Evolutionary conservation across 2,797 vertebrate species (phyloP).

Genomic region (Megalops cyprinoides): DNA sequence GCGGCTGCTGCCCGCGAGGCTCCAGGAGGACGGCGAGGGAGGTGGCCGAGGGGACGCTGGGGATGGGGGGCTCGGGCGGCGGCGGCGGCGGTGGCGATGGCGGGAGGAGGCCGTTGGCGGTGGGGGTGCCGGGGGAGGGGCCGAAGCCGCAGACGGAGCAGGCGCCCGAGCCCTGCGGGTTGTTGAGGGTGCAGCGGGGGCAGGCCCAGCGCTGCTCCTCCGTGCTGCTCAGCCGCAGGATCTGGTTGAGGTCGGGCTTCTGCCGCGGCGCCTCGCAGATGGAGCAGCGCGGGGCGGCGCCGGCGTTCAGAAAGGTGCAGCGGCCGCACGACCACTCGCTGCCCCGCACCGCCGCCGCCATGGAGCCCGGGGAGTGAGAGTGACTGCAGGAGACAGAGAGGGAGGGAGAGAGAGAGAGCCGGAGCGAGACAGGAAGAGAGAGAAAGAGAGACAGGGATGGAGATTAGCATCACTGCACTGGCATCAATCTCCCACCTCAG

Average conservation of each 20-base stretch:
- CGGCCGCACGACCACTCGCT: conserved; percentile 95
- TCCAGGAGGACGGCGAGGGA: conserved; percentile 59
- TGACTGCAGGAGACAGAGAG: conserved; percentile 75
- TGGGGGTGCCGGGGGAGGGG: conserved; percentile 70
- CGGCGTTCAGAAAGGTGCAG: conserved; percentile 92
- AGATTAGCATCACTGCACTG: conserved; percentile 57
- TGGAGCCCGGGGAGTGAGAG: conserved; percentile 89
- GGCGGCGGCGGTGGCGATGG: conserved; percentile 53
- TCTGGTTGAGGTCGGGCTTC: conserved; percentile 94
- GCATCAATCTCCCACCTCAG: conserved; percentile 60
- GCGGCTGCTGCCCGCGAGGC: conserved; percentile 60
- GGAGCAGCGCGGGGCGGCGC: conserved; percentile 89
- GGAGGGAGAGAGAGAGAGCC: neutral
- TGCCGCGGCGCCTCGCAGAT: conserved; percentile 96
- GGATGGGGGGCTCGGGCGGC: conserved; percentile 52
- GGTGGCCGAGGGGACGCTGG: conserved; percentile 30
- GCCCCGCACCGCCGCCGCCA: conserved; percentile 81
- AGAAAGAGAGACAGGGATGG: conserved; percentile 28
- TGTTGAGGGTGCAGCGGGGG: conserved; percentile 91
- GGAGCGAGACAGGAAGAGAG: neutral
- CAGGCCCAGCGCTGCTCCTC: conserved; percentile 92
- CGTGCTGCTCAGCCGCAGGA: conserved; percentile 89
- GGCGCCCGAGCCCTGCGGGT: conserved; percentile 85
- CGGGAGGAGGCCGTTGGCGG: conserved; percentile 51
- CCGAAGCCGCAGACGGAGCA: conserved; percentile 90